Base-by-base conservation (phyloP, 1,140 invertebrate genomes). In the Maniola jurtina region DNA sequence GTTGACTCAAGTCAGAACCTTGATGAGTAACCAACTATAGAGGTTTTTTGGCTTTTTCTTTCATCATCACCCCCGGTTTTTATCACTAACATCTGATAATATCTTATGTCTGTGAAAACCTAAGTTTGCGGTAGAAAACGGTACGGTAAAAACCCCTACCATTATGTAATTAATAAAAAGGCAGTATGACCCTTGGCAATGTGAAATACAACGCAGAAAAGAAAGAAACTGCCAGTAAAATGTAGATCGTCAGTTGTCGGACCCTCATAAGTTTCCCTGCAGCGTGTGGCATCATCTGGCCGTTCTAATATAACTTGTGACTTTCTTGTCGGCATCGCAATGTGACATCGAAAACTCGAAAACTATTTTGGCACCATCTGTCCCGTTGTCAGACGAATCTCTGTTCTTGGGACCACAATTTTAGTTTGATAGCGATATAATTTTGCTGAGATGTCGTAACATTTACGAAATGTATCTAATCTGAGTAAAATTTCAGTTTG, bases 351-450 rank as follows among this genome's bases (percentile, higher is more conserved):
- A 34, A 55, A 55, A 55, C 52, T 55, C 25, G 52, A 55, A 55
- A 55, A 55, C 52, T 55, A 55, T 55, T 55, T 34, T 55, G 52
- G 16, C 6, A 55, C 52, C 52, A 55, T 55, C 52, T 55, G 52
- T 55, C 33, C 33, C 52, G 52, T n/a, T 55, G 52, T n/a, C 16
- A 55, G 34, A 55, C 52, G 8, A 34, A 34, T 55, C 52, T 34
- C 52, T 55, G n/a, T 55, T 14, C 52, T 34, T 33, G 25, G 10
- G 33, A 45, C 16, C 15, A 34, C 11, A 34, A 55, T 34, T 55
- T 55, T 11, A 34, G 25, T 55, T 55, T 34, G 33, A 55, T 55
- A 11, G 52, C 11, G 10, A 35, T 34, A 55, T 55, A 48, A 48
- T 48, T 48, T 6, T 48, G 45, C n/a, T 15, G 40, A 52, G 48